These are phyloP conservation scores for Arvicanthis niloticus DNA, from an alignment of 2,113 vertebrate genomes.

Conservation along the genomic window DNA sequence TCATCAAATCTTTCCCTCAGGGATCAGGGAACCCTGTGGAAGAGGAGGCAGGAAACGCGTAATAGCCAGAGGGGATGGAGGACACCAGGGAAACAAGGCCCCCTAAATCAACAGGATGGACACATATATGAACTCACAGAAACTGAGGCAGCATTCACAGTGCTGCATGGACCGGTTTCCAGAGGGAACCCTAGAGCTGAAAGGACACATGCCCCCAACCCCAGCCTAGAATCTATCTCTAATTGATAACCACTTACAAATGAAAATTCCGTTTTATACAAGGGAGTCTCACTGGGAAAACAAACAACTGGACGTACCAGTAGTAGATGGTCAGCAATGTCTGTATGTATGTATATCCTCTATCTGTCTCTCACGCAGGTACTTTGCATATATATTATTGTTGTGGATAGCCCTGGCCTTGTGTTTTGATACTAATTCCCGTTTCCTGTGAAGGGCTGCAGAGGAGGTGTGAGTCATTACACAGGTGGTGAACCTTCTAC, in stretches of 20 bases:
- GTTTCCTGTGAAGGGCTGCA: no score
- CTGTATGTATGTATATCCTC: not conserved
- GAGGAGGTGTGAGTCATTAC: no score
- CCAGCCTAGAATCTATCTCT: not conserved
- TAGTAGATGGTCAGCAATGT: not conserved
- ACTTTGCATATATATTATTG: no score
- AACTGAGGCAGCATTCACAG: not conserved
- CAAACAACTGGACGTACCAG: not conserved
- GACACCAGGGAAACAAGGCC: not conserved
- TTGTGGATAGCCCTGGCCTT: no score
- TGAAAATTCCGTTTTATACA: not conserved
- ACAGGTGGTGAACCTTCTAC: no score
- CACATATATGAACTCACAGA: not conserved
- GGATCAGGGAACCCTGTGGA: not conserved
- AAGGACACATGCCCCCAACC: not conserved
- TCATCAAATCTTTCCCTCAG: not conserved
- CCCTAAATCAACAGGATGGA: not conserved
- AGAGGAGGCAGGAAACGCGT: not conserved
- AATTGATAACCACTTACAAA: not conserved
- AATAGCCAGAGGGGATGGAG: not conserved
- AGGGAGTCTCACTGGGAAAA: not conserved
- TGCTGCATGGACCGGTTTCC: not conserved
- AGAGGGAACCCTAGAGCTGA: not conserved
- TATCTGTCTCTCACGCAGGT: not conserved
- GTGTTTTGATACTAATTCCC: no score